Base-by-base conservation (phyloP, 2,113 vertebrate species). In the Enhydra lutris region DNA sequence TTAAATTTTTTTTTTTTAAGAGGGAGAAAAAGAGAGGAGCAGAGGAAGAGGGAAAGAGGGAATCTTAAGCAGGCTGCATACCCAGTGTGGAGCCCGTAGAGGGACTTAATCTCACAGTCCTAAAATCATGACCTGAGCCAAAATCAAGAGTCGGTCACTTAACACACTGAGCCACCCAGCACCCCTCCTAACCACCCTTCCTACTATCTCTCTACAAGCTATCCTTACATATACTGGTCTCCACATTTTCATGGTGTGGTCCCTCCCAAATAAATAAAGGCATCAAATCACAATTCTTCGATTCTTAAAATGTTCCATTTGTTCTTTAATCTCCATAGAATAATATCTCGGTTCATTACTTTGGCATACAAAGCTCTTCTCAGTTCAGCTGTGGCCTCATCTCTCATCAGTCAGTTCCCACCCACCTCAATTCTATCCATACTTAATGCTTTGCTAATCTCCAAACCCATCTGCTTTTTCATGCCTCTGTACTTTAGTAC, bases 401-500 rank as follows among this genome's bases (percentile, higher is more conserved):
- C 52, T 83, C 85, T 96, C 67, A 83, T 69, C 92, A 85, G 82
- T 36, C 39, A 83, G 78, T 21, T 97, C 67, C 83, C 61, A 94
- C 80, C 67, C 80, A 69, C 81, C 79, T 79, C 91, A 93, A 86
- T 47, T 97, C 73, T 94, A n/a, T 83, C 52, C 61, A 67, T 69
- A 76, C 47, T 74, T 88, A 84, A 87, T 83, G 57, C 57, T 76
- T 91, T 57, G 69, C 76, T 97, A 84, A 94, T 96, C 89, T 97
- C 79, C 80, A 93, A 89, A 86, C 74, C 31, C 94, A 95, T 67
- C 36, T 92, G 86, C 86, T 92, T 96, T 78, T 92, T 84, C 55
- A 89, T 63, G 81, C 61, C 61, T 80, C 34, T 94, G 61, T 95
- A 79, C 81, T 97, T 94, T 92, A 88, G 79, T 94, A 78, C 74